A percentile compares a stretch with the other conserved stretches of the same genome.
Conservation (phyloP, 2,888 invertebrate species). For the Lasioglossum morio region DNA sequence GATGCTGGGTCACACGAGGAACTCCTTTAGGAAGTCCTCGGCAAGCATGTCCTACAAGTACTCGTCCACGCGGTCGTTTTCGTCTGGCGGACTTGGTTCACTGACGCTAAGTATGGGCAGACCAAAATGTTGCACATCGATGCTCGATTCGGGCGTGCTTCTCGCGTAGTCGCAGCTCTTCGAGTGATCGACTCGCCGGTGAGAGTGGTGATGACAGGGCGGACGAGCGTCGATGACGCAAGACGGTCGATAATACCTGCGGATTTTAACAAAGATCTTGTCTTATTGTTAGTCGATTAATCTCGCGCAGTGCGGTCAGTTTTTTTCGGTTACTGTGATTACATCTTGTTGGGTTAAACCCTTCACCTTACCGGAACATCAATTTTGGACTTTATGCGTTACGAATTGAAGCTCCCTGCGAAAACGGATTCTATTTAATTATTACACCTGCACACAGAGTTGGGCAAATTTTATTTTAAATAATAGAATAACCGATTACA, state of each 20-base stretch:
- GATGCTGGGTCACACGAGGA: conserved; percentile 79
- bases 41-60: conserved; percentile 86
- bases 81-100: conserved; percentile 92
- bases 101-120: conserved; percentile 92
- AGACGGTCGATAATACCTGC: conserved; percentile 78
- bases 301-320: no score
- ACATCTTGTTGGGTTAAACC: no score
- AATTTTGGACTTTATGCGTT: no score
- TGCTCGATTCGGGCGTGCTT: conserved; percentile 74
- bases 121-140: conserved; percentile 87
- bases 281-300: neutral
- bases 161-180: conserved; percentile 85
- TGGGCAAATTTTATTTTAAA: no score
- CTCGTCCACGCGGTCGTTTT: conserved; percentile 87
- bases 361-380: no score
- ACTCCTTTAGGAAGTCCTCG: conserved; percentile 83
- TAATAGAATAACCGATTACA: no score
- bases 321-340: no score
- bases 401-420: no score
- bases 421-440: no score
- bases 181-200: conserved; percentile 85
- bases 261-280: conserved; percentile 39
- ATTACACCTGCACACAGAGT: no score
- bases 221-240: conserved; percentile 75
- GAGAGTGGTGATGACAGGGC: conserved; percentile 77